Conservation (phyloP, 64 coral and sea anemone genomes). For the Actinia tenebrosa region DNA sequence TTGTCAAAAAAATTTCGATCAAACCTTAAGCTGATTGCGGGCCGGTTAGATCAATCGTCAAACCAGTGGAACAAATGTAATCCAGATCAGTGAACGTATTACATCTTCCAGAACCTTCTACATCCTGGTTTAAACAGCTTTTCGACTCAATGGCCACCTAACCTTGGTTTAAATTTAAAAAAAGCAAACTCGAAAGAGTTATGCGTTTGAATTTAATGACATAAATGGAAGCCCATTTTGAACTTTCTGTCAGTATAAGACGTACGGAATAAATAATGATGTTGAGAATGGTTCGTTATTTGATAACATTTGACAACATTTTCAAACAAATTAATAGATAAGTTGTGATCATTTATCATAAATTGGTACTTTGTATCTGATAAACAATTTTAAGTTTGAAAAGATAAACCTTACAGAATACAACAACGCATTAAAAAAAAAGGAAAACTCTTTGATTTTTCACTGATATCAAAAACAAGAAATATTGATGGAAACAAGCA, state of each 20-base stretch:
- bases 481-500: too few relatives aligned
- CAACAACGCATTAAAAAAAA: background rate
- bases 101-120: background rate
- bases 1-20: too few relatives aligned
- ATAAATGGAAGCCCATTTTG: background rate
- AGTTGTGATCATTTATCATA: background rate
- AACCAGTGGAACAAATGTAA: background rate
- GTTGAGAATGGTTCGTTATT: background rate
- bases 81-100: background rate
- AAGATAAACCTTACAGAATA: background rate
- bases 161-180: background rate
- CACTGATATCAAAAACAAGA: too few relatives aligned
- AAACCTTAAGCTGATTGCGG: too few relatives aligned
- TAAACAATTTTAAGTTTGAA: background rate
- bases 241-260: background rate
- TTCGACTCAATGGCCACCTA: background rate
- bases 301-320: background rate
- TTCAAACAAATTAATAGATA: background rate
- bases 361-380: background rate
- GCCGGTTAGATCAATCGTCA: too few relatives aligned
- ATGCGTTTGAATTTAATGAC: too few relatives aligned
- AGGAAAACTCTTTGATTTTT: too few relatives aligned
- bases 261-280: background rate
- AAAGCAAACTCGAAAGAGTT: background rate
- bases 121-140: background rate